Conservation (phyloP, 2,888 invertebrate genomes). For the Danaus chrysippus region DNA sequence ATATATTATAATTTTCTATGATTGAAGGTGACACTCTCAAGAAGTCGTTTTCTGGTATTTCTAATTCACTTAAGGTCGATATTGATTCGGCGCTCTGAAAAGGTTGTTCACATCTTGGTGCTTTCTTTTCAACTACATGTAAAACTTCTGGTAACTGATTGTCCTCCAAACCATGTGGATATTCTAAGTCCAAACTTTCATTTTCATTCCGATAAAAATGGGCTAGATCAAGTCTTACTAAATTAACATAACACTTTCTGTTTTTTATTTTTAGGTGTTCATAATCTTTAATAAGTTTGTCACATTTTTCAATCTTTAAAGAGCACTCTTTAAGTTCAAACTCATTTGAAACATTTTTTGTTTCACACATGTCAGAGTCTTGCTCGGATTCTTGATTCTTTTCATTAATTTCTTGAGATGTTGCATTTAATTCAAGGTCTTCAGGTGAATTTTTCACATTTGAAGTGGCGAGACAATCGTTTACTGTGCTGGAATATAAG, state of each 20-base stretch:
- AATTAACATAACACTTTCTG: constrained; percentile 43
- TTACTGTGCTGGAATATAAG: not conserved
- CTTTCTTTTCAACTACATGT: constrained; percentile 1
- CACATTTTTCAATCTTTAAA: constrained; percentile 49
- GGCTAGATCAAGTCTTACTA: constrained; percentile 47
- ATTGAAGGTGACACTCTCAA: constrained; percentile 18
- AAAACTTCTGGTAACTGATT: not conserved
- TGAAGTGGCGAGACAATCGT: not conserved
- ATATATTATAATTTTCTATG: constrained; percentile 17
- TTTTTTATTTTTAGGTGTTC: constrained; percentile 38
- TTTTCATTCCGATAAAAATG: not conserved
- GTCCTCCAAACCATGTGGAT: not conserved
- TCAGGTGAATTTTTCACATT: not conserved
- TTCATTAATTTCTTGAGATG: not conserved
- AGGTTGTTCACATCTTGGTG: constrained; percentile 11
- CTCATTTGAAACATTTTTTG: constrained; percentile 1
- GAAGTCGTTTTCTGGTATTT: constrained; percentile 23
- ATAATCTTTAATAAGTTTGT: constrained; percentile 40
- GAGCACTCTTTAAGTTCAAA: constrained; percentile 35
- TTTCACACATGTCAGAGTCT: not conserved
- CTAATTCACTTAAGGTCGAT: constrained; percentile 42
- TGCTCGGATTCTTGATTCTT: not conserved
- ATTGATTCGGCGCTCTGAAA: constrained; percentile 39
- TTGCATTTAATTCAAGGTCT: not conserved
- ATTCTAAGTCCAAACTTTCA: not conserved